Conservation (phyloP, 2,113 vertebrate species). For the Plestiodon gilberti region DNA sequence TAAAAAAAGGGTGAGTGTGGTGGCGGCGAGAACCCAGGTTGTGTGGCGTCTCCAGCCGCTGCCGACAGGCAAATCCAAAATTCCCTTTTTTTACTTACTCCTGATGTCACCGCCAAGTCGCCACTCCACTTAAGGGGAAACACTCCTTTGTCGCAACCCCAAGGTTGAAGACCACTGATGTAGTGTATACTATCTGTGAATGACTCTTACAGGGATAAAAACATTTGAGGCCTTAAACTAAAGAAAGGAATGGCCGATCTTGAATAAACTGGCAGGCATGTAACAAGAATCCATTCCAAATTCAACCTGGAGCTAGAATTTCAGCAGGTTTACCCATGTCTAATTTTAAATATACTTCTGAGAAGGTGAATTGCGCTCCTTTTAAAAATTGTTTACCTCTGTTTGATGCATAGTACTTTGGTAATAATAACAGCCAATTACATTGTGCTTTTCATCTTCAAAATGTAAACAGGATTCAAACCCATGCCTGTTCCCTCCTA, state of each 20-base stretch:
- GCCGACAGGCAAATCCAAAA: too few relatives aligned
- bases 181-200: neutral
- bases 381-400: conserved; percentile 17
- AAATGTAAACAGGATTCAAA: conserved; percentile 53
- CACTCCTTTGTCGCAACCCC: too few relatives aligned
- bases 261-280: neutral
- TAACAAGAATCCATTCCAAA: neutral
- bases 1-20: too few relatives aligned
- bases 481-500: conserved; percentile 23
- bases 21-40: too few relatives aligned
- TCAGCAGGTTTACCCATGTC: neutral
- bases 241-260: neutral
- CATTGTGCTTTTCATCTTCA: conserved; percentile 61
- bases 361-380: neutral
- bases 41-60: too few relatives aligned
- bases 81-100: too few relatives aligned
- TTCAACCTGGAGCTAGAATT: neutral
- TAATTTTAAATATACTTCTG: conserved; percentile 23
- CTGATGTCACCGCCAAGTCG: too few relatives aligned
- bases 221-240: neutral
- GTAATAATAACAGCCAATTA: conserved; percentile 63
- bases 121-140: too few relatives aligned
- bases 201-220: neutral
- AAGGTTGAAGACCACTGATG: neutral
- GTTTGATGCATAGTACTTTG: conserved; percentile 34